Base-by-base conservation (phyloP, 2,113 vertebrate genomes). In the Himantopus leucocephalus region DNA sequence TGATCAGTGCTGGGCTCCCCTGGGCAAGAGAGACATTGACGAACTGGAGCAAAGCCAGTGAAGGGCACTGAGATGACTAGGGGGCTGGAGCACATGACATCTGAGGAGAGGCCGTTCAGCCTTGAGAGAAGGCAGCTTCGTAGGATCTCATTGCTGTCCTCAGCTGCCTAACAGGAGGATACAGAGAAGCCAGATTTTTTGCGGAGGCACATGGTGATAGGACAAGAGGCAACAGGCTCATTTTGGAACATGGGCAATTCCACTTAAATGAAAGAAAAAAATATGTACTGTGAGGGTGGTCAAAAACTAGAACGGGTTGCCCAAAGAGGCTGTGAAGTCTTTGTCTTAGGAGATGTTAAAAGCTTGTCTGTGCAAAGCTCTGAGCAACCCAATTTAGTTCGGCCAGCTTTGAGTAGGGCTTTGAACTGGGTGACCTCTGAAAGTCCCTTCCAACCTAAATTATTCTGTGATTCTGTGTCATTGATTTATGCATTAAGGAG, bases 181-280 rank as follows among this genome's bases (percentile, higher is more conserved):
- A 13, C 4, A 63, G 32, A 94, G 20, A 67, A 59, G 10, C 6
- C 24, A 53, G 20, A 16, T 73, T 50, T 93, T 71, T 76, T 16
- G 5, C 2, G 2, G n/a, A 72, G 43, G 12, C 14, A 21, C 2
- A 0, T 64, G 26, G 21, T 5, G 0, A 21, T 63, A 75, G 41
- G 20, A 60, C 0, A 0, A 76, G 32, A 64, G 74, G 35, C 35
- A 70, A 27, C 4, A 76, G 30, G 43, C 5, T 2, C 37, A 35
- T 39, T 16, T 10, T 60, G 21, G 59, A 82, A 56, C 21, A 34
- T 0, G 0, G 7, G 12, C 9, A 76, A 32, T 82, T 75, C 26
- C 35, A 90, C 1, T 27, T 79, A 68, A 50, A 55, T 79, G 19
- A 71, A 11, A 39, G 35, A 35, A 35, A 35, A 35, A 35, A 35